Conservation (phyloP, 2,113 vertebrate genomes). For the Petaurus breviceps region DNA sequence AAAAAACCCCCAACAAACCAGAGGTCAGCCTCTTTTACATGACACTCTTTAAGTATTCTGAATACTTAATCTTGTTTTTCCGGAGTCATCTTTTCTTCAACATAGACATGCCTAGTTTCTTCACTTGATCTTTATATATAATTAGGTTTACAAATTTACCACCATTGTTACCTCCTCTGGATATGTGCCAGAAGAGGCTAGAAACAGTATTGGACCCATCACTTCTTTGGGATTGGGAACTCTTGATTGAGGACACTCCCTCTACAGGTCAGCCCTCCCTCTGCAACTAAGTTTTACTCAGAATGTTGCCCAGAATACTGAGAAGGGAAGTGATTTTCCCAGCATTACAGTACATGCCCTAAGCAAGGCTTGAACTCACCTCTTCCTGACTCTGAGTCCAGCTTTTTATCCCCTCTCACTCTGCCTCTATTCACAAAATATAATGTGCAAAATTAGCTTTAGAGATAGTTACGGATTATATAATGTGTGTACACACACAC, state of each 20-base stretch:
- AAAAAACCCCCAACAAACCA: too few relatives aligned
- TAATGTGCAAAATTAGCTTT: too few relatives aligned
- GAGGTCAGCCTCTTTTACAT: not conserved
- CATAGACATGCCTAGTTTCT: not conserved
- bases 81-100: not conserved
- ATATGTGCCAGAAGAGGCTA: not conserved
- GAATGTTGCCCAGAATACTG: not conserved
- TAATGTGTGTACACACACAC: too few relatives aligned
- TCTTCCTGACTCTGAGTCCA: not conserved
- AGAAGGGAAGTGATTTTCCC: not conserved
- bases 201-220: not conserved
- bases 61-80: not conserved
- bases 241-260: not conserved
- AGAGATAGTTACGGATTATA: too few relatives aligned
- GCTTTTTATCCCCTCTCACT: too few relatives aligned
- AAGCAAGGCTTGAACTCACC: not conserved
- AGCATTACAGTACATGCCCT: too few relatives aligned
- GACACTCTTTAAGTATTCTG: not conserved
- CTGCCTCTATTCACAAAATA: not conserved
- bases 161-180: not conserved
- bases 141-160: not conserved
- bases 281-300: not conserved
- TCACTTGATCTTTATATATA: not conserved
- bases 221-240: not conserved
- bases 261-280: not conserved